Evolutionary conservation across 2,113 vertebrate genomes (phyloP).

Genomic region (Sterrhoptilus dennistouni): DNA sequence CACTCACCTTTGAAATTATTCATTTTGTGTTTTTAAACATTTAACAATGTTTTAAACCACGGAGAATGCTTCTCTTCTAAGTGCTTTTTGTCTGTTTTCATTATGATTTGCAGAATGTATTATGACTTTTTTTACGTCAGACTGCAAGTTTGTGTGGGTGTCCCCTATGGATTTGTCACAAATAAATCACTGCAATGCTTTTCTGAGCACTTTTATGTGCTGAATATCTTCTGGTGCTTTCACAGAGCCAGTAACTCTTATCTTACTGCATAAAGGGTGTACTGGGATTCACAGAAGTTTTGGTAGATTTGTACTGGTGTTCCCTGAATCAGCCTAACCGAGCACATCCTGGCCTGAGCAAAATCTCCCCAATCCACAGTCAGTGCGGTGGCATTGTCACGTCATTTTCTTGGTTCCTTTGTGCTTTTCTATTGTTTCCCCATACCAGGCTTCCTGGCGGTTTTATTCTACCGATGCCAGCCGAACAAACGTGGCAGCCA

Average conservation of each 20-base stretch:
- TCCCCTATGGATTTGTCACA: not conserved
- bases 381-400: conserved; percentile 48
- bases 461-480: conserved; percentile 81
- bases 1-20: not conserved
- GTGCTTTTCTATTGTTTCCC: conserved; percentile 72
- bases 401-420: conserved; percentile 66
- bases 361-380: not conserved
- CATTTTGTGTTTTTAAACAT: not conserved
- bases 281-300: not conserved
- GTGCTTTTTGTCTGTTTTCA: not conserved
- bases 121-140: not conserved
- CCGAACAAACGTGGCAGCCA: conserved; percentile 79
- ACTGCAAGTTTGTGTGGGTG: not conserved
- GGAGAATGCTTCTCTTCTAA: not conserved
- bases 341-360: not conserved
- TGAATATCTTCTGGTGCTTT: not conserved
- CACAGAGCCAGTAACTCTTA: not conserved
- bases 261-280: not conserved
- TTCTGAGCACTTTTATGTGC: not conserved
- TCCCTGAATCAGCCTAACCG: not conserved
- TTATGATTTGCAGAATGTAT: not conserved
- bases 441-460: conserved; percentile 82
- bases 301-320: not conserved
- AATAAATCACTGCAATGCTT: not conserved
- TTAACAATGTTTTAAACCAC: not conserved